phyloP scores from a whole-genome alignment of 2,113 vertebrate species.

The Hippocampus abdominalis region DNA sequence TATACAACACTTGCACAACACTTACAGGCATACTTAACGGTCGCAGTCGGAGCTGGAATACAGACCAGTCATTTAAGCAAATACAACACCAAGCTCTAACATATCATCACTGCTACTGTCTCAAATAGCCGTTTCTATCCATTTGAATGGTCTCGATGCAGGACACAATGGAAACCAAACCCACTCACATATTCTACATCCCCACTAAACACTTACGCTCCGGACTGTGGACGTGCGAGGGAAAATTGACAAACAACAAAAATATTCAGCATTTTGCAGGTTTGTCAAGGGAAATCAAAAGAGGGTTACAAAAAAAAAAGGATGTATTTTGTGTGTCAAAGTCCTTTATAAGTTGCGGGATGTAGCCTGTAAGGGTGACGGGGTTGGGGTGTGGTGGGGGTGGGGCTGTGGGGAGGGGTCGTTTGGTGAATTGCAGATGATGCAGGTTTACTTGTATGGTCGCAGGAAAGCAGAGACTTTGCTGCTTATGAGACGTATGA shows the following conservation, averaged over 20 bases:
- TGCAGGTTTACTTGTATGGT: conserved; percentile 87
- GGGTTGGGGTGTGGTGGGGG: neutral
- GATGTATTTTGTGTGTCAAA: conserved; percentile 46
- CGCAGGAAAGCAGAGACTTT: conserved; percentile 96
- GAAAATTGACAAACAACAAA: conserved; percentile 34
- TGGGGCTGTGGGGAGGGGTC: neutral
- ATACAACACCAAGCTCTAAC: conserved; percentile 47
- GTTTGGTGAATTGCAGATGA: neutral
- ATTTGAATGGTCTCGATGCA: conserved; percentile 46
- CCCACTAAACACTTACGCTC: conserved; percentile 41
- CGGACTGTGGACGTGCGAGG: conserved; percentile 42
- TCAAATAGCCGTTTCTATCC: conserved; percentile 38
- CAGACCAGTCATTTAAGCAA: conserved; percentile 43
- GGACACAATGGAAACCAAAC: conserved; percentile 48
- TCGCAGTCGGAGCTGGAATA: conserved; percentile 32
- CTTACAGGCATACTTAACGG: conserved; percentile 51
- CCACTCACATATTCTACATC: conserved; percentile 49
- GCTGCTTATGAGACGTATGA: conserved; percentile 96
- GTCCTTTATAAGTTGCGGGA: conserved; percentile 48
- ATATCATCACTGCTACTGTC: conserved; percentile 44
- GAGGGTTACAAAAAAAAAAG: conserved; percentile 29
- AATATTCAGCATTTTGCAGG: conserved; percentile 38
- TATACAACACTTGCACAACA: conserved; percentile 58
- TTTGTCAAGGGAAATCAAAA: conserved; percentile 62
- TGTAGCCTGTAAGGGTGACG: conserved; percentile 41